Base-by-base conservation (phyloP, 2,888 invertebrate genomes). In the Orthosia incerta region DNA sequence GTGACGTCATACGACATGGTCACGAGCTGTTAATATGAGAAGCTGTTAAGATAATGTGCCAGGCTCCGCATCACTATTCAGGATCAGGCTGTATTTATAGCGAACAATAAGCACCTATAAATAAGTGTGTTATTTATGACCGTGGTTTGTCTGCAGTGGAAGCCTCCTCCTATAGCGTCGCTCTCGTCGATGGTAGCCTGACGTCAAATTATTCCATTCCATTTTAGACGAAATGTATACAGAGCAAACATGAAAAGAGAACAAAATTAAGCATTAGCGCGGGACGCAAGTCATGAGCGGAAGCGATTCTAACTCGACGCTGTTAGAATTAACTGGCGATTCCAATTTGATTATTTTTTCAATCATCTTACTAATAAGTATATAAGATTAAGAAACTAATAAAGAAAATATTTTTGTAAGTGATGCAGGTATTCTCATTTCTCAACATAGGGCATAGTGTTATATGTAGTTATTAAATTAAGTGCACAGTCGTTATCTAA, bases 221-320 rank as follows among this genome's bases (percentile, higher is more conserved):
- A 93, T 94, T 95, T 94, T 95, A 95, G 94, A 94, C 93, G 94
- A 93, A 94, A 95, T 94, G 93, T 95, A 94, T 94, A 95, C 95
- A 94, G 94, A 95, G 93, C 94, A 94, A 95, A 95, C 95, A 95
- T 95, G 95, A 94, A 95, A 95, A 95, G 94, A 94, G 95, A 95
- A 94, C 94, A 93, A 95, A 95, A 95, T 95, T 94, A 95, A 94
- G 94, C 93, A 92, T 94, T 92, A 93, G 87, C 84, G 82, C 62
- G 83, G 78, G 78, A 76, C 79, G 72, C 85, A 78, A 91, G 89
- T 0, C 66, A 89, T 16, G 31, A 72, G 92, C 87, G 89, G 66
- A 0, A 73, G 90, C 91, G 91, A n/a, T 12, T 20, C 51, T 26
- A 20, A 15, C 20, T 0, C 18, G 15, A 15, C 15, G 16, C 46